Conservation (phyloP, 2,888 invertebrate genomes). For the Heliconius hortense region DNA sequence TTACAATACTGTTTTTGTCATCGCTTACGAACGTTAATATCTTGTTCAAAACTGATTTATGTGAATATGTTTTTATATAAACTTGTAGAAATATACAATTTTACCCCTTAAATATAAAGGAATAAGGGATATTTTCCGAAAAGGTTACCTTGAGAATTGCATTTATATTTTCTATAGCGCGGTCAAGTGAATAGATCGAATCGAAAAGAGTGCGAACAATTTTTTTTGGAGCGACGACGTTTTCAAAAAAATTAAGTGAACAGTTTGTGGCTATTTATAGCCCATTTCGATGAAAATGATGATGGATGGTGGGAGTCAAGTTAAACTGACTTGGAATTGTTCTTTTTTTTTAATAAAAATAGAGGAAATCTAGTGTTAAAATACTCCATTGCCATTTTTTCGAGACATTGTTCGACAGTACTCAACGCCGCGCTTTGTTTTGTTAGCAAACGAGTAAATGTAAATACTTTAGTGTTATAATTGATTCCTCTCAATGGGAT, state of each 20-base stretch:
- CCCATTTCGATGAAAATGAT: conserved; percentile 63
- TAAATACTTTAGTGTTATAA: not conserved
- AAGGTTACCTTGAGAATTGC: conserved; percentile 10
- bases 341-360: not conserved
- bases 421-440: not conserved
- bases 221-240: conserved; percentile 54
- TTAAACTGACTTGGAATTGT: not conserved
- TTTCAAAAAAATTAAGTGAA: conserved; percentile 60
- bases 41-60: conserved; percentile 78
- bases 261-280: conserved; percentile 76
- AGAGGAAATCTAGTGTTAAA: too few relatives aligned
- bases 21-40: conserved; percentile 62
- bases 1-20: conserved; percentile 69
- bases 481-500: not conserved
- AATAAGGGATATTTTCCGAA: conserved; percentile 17
- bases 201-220: conserved; percentile 67
- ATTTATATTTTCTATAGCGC: conserved; percentile 27
- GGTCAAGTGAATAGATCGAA: conserved; percentile 36
- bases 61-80: conserved; percentile 38
- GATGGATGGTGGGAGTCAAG: conserved; percentile 58
- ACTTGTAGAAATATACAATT: not conserved
- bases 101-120: not conserved
- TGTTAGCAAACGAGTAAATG: not conserved
- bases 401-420: not conserved
- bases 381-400: not conserved